phyloP scores from a whole-genome alignment of 2,797 vertebrate genomes.

The Oceanodroma leucorhoa region DNA sequence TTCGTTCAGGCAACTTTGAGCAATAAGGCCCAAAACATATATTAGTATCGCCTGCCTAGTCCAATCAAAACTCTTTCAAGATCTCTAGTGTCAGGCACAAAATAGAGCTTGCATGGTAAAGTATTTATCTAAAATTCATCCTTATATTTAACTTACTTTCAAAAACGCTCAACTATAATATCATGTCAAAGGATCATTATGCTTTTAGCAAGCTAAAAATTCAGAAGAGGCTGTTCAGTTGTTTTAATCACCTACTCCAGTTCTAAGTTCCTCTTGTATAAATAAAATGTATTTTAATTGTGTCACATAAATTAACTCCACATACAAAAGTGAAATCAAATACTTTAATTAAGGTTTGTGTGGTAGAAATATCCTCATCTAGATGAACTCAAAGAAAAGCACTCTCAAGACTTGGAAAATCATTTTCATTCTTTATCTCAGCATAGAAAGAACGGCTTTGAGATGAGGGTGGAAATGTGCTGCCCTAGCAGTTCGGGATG shows the following conservation, averaged over 20 bases:
- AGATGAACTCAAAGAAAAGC: slow-evolving; percentile 12
- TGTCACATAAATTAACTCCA: slow-evolving; percentile 25
- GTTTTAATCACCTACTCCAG: slow-evolving; percentile 20
- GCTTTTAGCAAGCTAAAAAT: not conserved
- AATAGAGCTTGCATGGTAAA: not conserved
- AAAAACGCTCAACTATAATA: not conserved
- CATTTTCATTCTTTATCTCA: not conserved
- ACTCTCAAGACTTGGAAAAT: not conserved
- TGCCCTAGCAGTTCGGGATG: not conserved
- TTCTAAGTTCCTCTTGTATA: not conserved
- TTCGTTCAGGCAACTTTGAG: not conserved
- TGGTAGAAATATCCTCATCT: slow-evolving; percentile 2
- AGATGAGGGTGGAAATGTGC: not conserved
- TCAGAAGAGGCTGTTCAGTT: not conserved
- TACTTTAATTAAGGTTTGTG: slow-evolving; percentile 1
- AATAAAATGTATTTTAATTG: not conserved
- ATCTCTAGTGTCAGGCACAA: not conserved
- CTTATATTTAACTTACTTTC: not conserved
- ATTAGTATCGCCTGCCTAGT: not conserved
- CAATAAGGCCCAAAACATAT: not conserved
- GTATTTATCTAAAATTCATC: not conserved
- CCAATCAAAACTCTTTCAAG: not conserved
- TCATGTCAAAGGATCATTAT: not conserved
- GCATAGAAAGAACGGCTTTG: not conserved
- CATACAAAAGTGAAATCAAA: slow-evolving; percentile 30